Evolutionary conservation across 2,113 vertebrate species (phyloP).

Genomic region (Fulica atra): DNA sequence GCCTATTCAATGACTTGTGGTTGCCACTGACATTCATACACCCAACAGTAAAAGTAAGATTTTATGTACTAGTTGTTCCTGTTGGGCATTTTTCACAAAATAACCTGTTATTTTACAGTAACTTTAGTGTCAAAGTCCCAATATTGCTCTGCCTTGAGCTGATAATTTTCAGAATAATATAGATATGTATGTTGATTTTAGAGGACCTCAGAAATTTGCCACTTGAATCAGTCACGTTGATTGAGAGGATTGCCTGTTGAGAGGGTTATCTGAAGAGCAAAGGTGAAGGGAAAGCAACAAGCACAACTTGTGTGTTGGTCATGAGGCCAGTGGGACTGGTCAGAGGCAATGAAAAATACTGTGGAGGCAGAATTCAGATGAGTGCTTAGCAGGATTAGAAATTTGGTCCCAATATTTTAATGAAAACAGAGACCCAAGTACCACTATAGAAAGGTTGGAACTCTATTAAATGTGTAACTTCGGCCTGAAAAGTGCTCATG

Average conservation of each 20-base stretch:
- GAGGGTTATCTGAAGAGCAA: neutral
- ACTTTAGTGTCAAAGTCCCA: neutral
- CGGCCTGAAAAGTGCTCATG: neutral
- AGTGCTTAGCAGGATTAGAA: neutral
- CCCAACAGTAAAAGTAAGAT: neutral
- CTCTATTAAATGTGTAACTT: neutral
- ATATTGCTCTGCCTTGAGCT: neutral
- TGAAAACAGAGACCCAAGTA: neutral
- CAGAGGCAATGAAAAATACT: neutral
- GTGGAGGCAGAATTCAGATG: neutral
- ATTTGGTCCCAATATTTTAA: fast-evolving
- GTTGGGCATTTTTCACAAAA: neutral
- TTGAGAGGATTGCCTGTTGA: neutral
- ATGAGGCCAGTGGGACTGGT: neutral
- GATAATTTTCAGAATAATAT: neutral
- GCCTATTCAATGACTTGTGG: neutral
- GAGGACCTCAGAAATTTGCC: neutral
- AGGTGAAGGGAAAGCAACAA: neutral
- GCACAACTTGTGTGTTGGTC: fast-evolving
- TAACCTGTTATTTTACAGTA: neutral
- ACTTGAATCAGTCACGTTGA: neutral
- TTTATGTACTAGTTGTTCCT: neutral
- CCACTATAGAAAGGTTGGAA: neutral
- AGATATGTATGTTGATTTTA: neutral
- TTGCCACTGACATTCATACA: neutral